phyloP scores from a whole-genome alignment of 2,113 vertebrate genomes.

The Theristicus caerulescens region DNA sequence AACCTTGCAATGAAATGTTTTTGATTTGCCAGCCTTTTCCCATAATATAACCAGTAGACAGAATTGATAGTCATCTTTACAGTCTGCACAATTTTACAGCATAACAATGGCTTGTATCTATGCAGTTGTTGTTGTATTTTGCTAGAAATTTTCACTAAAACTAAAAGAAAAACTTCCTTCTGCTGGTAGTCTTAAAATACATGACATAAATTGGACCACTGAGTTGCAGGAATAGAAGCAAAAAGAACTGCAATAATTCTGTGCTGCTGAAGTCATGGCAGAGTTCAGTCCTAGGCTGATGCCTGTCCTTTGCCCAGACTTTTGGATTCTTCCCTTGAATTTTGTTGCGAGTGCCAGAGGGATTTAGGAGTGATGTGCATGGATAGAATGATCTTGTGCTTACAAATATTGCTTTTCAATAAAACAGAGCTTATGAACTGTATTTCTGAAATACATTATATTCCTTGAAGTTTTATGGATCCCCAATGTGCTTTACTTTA shows the following conservation, averaged over 20 bases:
- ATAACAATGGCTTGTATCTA: neutral
- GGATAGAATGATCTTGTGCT: neutral
- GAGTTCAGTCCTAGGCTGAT: neutral
- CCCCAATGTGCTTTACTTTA: constrained; percentile 36
- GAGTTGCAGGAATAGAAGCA: neutral
- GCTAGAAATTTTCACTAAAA: neutral
- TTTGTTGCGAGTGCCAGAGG: neutral
- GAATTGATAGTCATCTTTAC: neutral
- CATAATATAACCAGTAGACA: neutral
- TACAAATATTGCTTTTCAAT: constrained; percentile 39
- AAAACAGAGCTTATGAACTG: neutral
- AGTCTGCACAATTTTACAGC: neutral
- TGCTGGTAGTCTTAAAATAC: neutral
- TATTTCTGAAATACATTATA: constrained; percentile 39
- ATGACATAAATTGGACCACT: neutral
- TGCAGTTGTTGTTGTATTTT: neutral
- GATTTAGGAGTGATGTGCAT: neutral
- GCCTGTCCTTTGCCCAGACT: neutral
- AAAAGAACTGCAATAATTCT: neutral
- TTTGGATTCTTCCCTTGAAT: neutral
- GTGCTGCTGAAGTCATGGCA: neutral
- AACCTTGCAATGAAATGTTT: neutral
- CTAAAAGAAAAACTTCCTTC: neutral
- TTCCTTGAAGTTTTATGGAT: constrained; percentile 25
- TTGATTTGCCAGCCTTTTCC: neutral